These are phyloP conservation scores for Whitmania pigra DNA, from an alignment of 1,140 invertebrate species.

Conservation along the genomic window DNA sequence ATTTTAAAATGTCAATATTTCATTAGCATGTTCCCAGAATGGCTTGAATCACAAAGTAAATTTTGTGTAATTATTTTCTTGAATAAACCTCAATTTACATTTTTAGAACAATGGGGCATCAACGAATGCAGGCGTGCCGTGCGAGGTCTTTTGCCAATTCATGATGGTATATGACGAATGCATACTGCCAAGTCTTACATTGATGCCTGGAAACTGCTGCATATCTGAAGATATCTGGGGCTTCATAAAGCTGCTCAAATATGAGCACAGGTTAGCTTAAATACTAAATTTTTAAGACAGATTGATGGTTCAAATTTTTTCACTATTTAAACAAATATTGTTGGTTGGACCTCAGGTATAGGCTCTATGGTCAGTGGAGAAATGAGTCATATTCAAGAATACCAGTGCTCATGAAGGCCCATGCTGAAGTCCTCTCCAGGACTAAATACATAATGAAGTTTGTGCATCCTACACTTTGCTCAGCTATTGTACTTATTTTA, in stretches of 20 bases:
- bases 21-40: neutral
- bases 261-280: conserved; percentile 60
- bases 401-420: conserved; percentile 64
- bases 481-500: no score
- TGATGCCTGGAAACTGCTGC: conserved; percentile 85
- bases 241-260: conserved; percentile 77
- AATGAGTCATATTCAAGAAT: conserved; percentile 69
- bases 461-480: conserved; percentile 21
- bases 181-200: conserved; percentile 73
- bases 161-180: conserved; percentile 71
- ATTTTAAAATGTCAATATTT: no score
- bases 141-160: conserved; percentile 49
- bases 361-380: conserved; percentile 85
- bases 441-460: conserved; percentile 90
- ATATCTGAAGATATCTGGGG: conserved; percentile 90
- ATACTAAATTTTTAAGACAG: no score
- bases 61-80: neutral
- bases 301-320: no score
- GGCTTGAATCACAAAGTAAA: neutral
- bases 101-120: neutral
- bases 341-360: conserved; percentile 52
- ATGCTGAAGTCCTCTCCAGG: conserved; percentile 72
- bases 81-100: neutral
- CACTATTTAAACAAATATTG: neutral
- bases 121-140: neutral